Evolutionary conservation across 2,888 invertebrate species (phyloP).

Genomic region (Monoplex corrugatus): DNA sequence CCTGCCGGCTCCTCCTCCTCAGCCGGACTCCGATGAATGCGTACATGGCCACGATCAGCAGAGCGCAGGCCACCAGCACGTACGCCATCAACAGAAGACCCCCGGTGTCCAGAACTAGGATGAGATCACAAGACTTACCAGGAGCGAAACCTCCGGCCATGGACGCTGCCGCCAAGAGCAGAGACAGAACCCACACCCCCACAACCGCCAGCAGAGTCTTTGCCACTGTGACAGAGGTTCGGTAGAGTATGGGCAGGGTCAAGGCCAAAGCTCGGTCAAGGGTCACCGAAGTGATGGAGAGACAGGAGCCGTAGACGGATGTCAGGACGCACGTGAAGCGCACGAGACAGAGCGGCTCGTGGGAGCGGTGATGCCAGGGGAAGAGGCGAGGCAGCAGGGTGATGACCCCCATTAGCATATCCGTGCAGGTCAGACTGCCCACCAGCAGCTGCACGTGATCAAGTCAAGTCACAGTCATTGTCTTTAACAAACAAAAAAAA

Average conservation of each 20-base stretch:
- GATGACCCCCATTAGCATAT: conserved; percentile 28
- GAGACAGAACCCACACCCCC: not conserved
- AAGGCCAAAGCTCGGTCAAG: conserved; percentile 32
- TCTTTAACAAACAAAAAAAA: too few relatives aligned
- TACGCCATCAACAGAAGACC: not conserved
- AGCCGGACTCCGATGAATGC: conserved; percentile 2
- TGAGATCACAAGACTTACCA: not conserved
- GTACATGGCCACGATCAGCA: not conserved
- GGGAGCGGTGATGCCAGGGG: conserved; percentile 14
- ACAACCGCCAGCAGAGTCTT: conserved; percentile 3
- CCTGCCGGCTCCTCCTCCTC: not conserved
- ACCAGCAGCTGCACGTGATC: not conserved
- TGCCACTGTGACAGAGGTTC: not conserved
- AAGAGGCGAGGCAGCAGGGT: conserved; percentile 28
- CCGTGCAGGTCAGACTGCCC: conserved; percentile 38
- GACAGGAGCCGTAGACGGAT: conserved; percentile 27
- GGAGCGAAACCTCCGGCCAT: conserved; percentile 2
- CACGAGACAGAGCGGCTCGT: conserved; percentile 3
- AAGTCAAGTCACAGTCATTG: too few relatives aligned
- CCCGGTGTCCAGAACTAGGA: not conserved
- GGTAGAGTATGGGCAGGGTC: conserved; percentile 28
- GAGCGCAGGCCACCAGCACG: not conserved
- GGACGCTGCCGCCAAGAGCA: not conserved
- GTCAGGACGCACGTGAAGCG: not conserved
- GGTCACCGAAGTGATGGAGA: conserved; percentile 32